Conservation (phyloP, 2,113 vertebrate genomes). For the Origma solitaria region DNA sequence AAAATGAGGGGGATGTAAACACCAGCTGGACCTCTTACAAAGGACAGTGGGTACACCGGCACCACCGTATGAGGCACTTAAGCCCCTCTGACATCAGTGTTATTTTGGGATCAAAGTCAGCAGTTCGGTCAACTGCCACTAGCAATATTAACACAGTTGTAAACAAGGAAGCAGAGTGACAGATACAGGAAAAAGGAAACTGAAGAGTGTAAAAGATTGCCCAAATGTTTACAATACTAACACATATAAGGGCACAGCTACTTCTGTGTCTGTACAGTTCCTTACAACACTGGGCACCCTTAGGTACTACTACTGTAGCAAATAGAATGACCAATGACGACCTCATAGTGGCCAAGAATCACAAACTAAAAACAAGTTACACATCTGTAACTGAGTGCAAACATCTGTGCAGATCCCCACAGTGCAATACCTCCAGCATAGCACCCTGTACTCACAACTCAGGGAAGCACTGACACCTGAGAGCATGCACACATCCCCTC, state of each 20-base stretch:
- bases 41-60: background rate
- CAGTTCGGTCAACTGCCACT: background rate
- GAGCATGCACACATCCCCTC: background rate
- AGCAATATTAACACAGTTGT: background rate
- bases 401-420: background rate
- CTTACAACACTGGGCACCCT: background rate
- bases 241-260: background rate
- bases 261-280: background rate
- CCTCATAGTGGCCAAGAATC: fast-evolving
- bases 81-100: background rate
- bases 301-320: background rate
- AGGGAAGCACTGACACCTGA: background rate
- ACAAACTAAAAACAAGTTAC: background rate
- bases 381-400: background rate
- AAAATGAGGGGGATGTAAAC: background rate
- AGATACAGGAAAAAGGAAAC: conserved; percentile 21
- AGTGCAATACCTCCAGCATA: background rate
- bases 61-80: background rate
- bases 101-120: background rate
- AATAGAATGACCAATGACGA: background rate
- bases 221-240: background rate
- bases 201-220: background rate
- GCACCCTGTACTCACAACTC: background rate
- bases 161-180: background rate
- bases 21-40: background rate